Evolutionary conservation across 1,140 invertebrate species (phyloP).

Genomic region (Drosophila dunni): DNA sequence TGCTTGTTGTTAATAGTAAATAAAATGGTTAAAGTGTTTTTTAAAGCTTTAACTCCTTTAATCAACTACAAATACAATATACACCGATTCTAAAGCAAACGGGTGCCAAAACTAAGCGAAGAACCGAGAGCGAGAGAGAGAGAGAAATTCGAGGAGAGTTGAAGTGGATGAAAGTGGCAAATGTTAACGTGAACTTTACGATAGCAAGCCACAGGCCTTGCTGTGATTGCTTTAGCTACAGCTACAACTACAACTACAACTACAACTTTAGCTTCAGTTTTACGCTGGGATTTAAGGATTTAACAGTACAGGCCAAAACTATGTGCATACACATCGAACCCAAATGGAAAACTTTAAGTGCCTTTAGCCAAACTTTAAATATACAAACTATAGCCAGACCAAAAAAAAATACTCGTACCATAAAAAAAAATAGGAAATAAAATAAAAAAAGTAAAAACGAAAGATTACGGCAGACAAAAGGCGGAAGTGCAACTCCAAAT

Average conservation of each 20-base stretch:
- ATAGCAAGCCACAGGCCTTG: slow-evolving; percentile 58
- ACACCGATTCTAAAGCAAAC: no score
- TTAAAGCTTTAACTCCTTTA: no score
- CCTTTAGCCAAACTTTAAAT: slow-evolving; percentile 47
- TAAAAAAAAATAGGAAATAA: slow-evolving; percentile 1
- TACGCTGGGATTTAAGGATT: slow-evolving; percentile 39
- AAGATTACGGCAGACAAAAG: slow-evolving; percentile 23
- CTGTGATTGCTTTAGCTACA: slow-evolving; percentile 7
- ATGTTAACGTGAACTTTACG: slow-evolving; percentile 33
- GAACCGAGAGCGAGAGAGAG: no score
- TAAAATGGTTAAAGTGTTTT: no score
- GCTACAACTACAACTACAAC: not conserved
- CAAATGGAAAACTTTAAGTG: slow-evolving; percentile 35
- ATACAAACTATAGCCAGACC: slow-evolving; percentile 1
- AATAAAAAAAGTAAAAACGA: slow-evolving; percentile 5
- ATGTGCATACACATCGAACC: slow-evolving; percentile 23
- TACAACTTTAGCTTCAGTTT: not conserved
- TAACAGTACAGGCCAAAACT: slow-evolving; percentile 47
- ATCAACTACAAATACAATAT: no score
- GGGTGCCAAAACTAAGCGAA: no score
- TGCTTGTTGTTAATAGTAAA: no score
- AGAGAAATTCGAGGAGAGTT: not conserved
- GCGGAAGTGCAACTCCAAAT: slow-evolving; percentile 2
- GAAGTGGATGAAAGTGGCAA: slow-evolving; percentile 38
- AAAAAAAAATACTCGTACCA: not conserved